Base-by-base conservation (phyloP, 2,113 vertebrate genomes). In the Euleptes europaea region DNA sequence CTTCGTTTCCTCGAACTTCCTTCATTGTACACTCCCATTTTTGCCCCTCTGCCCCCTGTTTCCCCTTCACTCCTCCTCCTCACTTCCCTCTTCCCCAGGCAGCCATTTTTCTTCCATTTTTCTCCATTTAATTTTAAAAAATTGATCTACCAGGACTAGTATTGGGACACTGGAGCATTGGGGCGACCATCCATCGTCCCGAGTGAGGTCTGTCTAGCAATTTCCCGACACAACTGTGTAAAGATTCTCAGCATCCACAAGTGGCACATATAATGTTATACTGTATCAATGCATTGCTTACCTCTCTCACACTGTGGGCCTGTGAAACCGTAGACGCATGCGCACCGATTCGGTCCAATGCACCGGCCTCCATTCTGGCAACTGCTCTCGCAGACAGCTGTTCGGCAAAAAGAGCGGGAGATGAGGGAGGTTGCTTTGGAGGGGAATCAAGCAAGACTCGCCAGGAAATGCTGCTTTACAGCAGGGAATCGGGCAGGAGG, bases 231-330 rank as follows among this genome's bases (percentile, higher is more conserved):
- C n/a, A n/a, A 60, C 2, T 5, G 21, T 7, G 38, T 51, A n/a
- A 76, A 35, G 33, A 23, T 35, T 28, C 60, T 63, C 26, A 63
- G 33, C 10, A 7, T 51, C 67, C n/a, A 14, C 33, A 10, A 15
- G 78, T 31, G 12, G 33, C 31, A 28, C 9, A 47, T 19, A 35
- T 4, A 21, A 69, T 0, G 35, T 3, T 49, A 8, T 17, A 51
- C 31, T 31, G 21, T 0, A 40, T 40, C 28, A 21, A 12, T 0
- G 0, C 0, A 26, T 2, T 35, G 49, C 97, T 96, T 93, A 99
- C 98, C 98, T 98, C 98, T 96, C 94, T 99, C 98, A 28, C 98
- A 99, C 95, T 99, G 98, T 8, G 98, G 98, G 21, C 98, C 98
- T 0, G 98, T 99, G 96, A 99, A 99, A 84, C 98, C 98, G 1